Evolutionary conservation across 2,888 invertebrate genomes (phyloP), one percentile per base, ranked within the genome.

Genomic region (Cheilosia variabilis): DNA sequence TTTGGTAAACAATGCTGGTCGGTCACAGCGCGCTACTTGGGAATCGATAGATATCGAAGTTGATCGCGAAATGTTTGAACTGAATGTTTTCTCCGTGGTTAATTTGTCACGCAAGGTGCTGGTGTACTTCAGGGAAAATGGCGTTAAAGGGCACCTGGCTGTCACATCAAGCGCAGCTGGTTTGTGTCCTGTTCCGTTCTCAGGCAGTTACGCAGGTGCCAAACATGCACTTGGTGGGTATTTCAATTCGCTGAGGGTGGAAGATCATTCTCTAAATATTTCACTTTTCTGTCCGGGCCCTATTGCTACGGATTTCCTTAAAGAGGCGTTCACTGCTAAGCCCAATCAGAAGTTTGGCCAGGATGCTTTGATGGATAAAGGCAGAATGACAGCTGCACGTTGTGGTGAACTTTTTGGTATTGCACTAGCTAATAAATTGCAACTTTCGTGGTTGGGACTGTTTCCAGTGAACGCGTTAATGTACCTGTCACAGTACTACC

Each of bases 201-300:
- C 96, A 0, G 95, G 93, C 5, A 94, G 95, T 2, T 96, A 97
- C 89, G 94, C 95, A 15, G 97, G 94, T 19, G 93, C 96, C 0
- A 97, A 97, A 91, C 95, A 95, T 92, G 96, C 96, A 0, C 89
- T 97, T 53, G 96, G 96, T 90, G 96, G 96, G 1, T 97, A 96
- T 90, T 95, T 95, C 90, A 94, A 95, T 87, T 90, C 93, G n/a
- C 91, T 96, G 90, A 94, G 95, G 89, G 88, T 93, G 34, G 92
- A 93, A n/a, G 92, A 93, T 53, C 91, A 91, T 0, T 93, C 94
- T 68, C 92, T 97, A 62, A 89, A 93, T 37, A 93, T 97, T 0
- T 95, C 95, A 0, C 90, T 96, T 53, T 92, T 96, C 43, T 96
- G 96, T 89, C 97, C 97, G 0, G 97, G 97, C 5, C 96, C 97